Evolutionary conservation across 1,140 invertebrate genomes (phyloP).

Genomic region (Halictus rubicundus): DNA sequence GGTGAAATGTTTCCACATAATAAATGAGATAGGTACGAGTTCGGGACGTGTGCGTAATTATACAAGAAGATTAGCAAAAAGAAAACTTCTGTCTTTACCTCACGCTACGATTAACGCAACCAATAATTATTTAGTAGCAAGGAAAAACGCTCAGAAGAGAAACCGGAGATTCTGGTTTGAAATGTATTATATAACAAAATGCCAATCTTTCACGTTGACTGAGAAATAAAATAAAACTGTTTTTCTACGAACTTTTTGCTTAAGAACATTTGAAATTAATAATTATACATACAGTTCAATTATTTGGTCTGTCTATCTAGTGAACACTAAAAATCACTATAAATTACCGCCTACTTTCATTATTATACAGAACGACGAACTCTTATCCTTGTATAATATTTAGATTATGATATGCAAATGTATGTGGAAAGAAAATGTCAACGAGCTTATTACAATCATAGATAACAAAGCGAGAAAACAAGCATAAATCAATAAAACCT

Average conservation of each 20-base stretch:
- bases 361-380: not conserved
- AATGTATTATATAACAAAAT: no score
- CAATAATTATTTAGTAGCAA: not conserved
- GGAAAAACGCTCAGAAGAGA: not conserved
- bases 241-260: no score
- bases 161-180: not conserved
- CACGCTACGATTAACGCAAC: not conserved
- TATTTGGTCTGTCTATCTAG: no score
- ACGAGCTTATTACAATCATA: conserved; percentile 1
- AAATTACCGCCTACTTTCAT: not conserved
- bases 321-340: not conserved
- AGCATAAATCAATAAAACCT: not conserved
- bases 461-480: not conserved
- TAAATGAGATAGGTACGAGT: no score
- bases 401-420: not conserved
- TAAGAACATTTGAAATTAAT: no score
- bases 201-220: no score
- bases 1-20: no score
- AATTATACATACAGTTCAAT: no score
- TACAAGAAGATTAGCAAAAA: not conserved
- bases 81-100: not conserved
- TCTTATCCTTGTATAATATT: conserved; percentile 21
- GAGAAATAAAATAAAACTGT: no score
- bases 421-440: not conserved
- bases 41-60: not conserved